Conservation (phyloP, 2,888 invertebrate genomes). For the Apodemia mormo region DNA sequence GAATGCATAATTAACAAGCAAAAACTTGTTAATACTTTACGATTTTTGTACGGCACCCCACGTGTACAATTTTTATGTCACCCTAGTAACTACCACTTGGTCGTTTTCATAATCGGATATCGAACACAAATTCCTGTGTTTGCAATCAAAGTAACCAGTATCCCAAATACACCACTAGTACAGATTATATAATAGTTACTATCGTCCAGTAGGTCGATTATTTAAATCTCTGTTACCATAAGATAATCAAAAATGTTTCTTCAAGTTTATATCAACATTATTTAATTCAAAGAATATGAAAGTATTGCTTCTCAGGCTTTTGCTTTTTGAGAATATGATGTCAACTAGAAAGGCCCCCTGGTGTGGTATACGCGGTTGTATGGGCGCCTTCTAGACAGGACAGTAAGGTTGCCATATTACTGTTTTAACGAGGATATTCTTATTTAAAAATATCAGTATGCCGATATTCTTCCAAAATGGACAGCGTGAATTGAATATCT, state of each 20-base stretch:
- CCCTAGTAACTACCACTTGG: too few relatives aligned
- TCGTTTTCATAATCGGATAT: too few relatives aligned
- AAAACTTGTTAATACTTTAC: too few relatives aligned
- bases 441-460: neutral
- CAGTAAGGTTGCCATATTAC: neutral
- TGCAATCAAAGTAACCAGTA: neutral
- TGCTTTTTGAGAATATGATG: constrained; percentile 11
- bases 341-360: constrained; percentile 16
- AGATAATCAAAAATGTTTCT: neutral
- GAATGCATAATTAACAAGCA: too few relatives aligned
- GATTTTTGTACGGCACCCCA: too few relatives aligned
- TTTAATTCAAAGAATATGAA: constrained; percentile 3
- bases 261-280: neutral
- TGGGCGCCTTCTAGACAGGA: constrained; percentile 10
- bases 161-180: neutral
- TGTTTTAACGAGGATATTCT: neutral
- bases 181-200: too few relatives aligned
- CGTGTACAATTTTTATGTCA: too few relatives aligned
- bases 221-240: neutral
- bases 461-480: too few relatives aligned
- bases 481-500: too few relatives aligned
- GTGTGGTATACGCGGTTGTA: constrained; percentile 1
- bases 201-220: neutral
- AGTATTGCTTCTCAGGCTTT: constrained; percentile 2
- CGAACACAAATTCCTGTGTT: too few relatives aligned